Evolutionary conservation across 37 sponge, comb jelly and placozoan genomes (phyloP).

Genomic region (Haliclona indistincta): DNA sequence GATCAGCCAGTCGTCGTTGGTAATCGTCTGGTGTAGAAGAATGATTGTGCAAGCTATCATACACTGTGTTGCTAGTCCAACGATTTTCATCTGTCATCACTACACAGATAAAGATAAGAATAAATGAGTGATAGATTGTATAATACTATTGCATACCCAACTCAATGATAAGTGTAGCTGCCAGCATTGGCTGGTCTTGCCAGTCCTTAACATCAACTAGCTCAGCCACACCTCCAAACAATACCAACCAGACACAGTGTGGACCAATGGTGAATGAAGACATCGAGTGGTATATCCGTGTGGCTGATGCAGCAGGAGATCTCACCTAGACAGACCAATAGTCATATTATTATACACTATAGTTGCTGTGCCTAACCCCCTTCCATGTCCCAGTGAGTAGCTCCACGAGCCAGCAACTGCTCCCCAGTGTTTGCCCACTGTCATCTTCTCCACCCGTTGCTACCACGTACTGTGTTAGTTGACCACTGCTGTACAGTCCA

Average conservation of each 20-base stretch:
- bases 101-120: neutral
- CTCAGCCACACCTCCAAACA: constrained; percentile 7
- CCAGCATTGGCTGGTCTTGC: constrained; percentile 4
- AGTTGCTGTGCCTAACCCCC: neutral
- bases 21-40: neutral
- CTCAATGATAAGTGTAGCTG: neutral
- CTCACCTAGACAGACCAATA: neutral
- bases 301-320: neutral
- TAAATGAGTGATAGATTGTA: neutral
- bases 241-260: constrained; percentile 2
- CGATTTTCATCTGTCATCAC: neutral
- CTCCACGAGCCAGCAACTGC: constrained; percentile 6
- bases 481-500: neutral
- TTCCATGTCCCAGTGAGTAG: neutral
- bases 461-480: neutral
- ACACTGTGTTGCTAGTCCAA: neutral
- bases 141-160: neutral
- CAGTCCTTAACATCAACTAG: constrained; percentile 3
- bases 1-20: neutral
- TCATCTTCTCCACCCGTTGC: constrained; percentile 5
- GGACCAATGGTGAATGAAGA: constrained; percentile 4
- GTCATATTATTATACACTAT: neutral
- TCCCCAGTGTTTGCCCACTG: neutral
- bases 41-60: neutral
- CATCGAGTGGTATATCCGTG: neutral